Evolutionary conservation across 2,888 invertebrate genomes (phyloP).

Genomic region (Leptinotarsa juncta): DNA sequence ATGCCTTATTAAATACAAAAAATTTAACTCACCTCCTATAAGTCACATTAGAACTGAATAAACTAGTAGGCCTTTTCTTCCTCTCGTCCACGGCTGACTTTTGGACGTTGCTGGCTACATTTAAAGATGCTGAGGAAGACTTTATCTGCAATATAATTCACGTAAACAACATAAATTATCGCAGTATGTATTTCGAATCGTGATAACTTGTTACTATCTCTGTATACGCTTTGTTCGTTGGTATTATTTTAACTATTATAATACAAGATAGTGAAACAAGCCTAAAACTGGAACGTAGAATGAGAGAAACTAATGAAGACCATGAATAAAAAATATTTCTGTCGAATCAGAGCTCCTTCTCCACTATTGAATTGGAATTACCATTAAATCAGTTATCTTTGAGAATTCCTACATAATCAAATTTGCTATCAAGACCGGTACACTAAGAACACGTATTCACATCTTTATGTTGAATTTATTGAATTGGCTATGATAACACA

Average conservation of each 20-base stretch:
- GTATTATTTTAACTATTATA: neutral
- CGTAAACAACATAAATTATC: slow-evolving; percentile 26
- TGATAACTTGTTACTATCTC: slow-evolving; percentile 31
- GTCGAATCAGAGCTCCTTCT: neutral
- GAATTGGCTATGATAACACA: too few species aligned
- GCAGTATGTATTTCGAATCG: slow-evolving; percentile 26
- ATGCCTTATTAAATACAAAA: slow-evolving; percentile 12
- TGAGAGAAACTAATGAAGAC: neutral
- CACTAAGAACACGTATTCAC: neutral
- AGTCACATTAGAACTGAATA: slow-evolving; percentile 33
- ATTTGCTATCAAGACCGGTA: neutral
- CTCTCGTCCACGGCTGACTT: slow-evolving; percentile 29
- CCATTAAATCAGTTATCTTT: too few species aligned
- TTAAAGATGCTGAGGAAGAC: slow-evolving; percentile 33
- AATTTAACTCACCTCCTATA: slow-evolving; percentile 37
- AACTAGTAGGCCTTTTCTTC: slow-evolving; percentile 34
- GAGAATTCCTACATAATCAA: neutral
- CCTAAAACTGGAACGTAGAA: neutral
- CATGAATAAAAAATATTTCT: neutral
- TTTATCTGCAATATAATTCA: slow-evolving; percentile 39
- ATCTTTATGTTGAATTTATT: too few species aligned
- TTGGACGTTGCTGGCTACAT: slow-evolving; percentile 26
- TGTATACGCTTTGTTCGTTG: slow-evolving; percentile 13
- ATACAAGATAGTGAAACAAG: neutral
- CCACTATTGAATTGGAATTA: too few species aligned